Evolutionary conservation across 2,888 invertebrate species (phyloP).

Genomic region (Stramonita haemastoma): DNA sequence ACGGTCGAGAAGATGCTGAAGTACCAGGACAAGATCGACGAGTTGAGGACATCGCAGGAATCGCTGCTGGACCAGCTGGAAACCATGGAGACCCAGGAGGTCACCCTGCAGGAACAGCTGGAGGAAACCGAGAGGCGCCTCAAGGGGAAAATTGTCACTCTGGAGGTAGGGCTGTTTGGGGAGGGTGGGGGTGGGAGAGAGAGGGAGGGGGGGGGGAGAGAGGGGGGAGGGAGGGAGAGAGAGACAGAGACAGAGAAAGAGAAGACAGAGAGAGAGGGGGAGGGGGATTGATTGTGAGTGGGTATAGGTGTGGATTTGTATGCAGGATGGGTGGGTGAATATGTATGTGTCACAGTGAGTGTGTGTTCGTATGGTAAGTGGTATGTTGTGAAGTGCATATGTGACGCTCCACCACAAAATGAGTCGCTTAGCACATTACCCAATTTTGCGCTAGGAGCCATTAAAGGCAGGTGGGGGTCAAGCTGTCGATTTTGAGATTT

Average conservation of each 20-base stretch:
- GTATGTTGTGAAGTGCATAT: not conserved
- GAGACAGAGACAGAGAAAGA: too few relatives aligned
- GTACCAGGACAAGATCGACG: conserved; percentile 64
- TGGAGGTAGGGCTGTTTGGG: conserved; percentile 42
- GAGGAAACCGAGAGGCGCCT: conserved; percentile 51
- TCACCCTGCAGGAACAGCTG: conserved; percentile 52
- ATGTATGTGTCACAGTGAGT: not conserved
- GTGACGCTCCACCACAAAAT: too few relatives aligned
- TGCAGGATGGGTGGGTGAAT: not conserved
- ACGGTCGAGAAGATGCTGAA: conserved; percentile 61
- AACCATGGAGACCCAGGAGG: conserved; percentile 60
- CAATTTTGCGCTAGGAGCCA: too few relatives aligned
- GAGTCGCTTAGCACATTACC: too few relatives aligned
- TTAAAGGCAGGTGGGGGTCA: too few relatives aligned
- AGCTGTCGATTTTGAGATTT: too few relatives aligned
- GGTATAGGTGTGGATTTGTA: not conserved
- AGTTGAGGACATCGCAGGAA: conserved; percentile 64
- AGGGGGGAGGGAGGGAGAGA: too few relatives aligned
- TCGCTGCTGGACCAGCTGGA: conserved; percentile 64
- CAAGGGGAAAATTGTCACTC: conserved; percentile 50
- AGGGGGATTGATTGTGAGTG: not conserved
- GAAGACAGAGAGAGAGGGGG: too few relatives aligned
- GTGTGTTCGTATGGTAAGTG: not conserved
- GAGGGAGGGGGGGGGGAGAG: too few relatives aligned
- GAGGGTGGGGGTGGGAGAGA: too few relatives aligned